phyloP scores from a whole-genome alignment of 2,888 invertebrate genomes.

The Sesia apiformis region DNA sequence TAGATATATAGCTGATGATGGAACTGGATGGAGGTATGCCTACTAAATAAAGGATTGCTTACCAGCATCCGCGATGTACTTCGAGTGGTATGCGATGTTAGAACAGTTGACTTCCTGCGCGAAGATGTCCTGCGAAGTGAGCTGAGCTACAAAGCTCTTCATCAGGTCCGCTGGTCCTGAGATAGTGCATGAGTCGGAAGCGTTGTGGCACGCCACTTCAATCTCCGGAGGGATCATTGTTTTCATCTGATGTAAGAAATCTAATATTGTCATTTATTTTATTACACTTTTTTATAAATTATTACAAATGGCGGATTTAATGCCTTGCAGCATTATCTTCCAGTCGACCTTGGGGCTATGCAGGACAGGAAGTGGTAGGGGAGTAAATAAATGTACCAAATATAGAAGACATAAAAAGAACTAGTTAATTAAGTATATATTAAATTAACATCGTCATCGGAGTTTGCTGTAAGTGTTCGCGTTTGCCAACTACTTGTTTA shows the following conservation, averaged over 20 bases:
- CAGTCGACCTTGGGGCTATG: too few relatives aligned
- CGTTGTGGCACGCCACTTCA: constrained; percentile 91
- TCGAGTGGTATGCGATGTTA: constrained; percentile 92
- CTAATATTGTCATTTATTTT: background rate
- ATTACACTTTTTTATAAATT: background rate
- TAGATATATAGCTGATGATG: background rate
- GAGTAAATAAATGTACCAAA: too few relatives aligned
- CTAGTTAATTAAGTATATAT: too few relatives aligned
- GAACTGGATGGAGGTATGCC: background rate
- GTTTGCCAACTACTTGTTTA: too few relatives aligned
- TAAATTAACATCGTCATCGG: too few relatives aligned
- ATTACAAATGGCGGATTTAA: too few relatives aligned
- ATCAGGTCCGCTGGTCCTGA: constrained; percentile 87
- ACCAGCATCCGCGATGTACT: constrained; percentile 82
- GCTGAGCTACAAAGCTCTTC: constrained; percentile 76
- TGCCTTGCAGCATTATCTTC: too few relatives aligned
- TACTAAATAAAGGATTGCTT: constrained; percentile 1
- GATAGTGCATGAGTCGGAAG: constrained; percentile 89
- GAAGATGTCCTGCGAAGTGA: constrained; percentile 83
- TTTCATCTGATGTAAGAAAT: constrained; percentile 54
- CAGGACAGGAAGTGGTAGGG: too few relatives aligned
- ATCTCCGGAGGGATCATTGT: constrained; percentile 82
- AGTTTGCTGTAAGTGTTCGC: too few relatives aligned
- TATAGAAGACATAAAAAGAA: too few relatives aligned
- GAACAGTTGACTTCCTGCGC: constrained; percentile 89